Conservation (phyloP, 2,797 vertebrate genomes). For the Bradypus variegatus region DNA sequence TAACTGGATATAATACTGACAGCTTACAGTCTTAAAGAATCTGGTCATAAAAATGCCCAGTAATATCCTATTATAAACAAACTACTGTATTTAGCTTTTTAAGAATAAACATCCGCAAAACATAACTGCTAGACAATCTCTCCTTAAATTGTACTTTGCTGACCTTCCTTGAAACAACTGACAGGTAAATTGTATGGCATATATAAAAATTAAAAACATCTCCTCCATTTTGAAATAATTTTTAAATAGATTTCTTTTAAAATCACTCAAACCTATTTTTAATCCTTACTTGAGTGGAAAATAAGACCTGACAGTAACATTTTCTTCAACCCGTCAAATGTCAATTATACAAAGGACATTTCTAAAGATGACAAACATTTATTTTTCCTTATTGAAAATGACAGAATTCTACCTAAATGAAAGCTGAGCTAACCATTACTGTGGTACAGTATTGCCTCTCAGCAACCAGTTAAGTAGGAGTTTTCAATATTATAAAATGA, state of each 20-base stretch:
- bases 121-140: conserved; percentile 38
- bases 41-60: conserved; percentile 24
- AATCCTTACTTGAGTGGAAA: conserved; percentile 59
- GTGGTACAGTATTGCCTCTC: background rate
- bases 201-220: conserved; percentile 47
- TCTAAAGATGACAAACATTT: conserved; percentile 47
- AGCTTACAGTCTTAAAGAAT: background rate
- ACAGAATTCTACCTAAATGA: conserved; percentile 15
- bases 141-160: conserved; percentile 56
- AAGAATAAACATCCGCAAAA: conserved; percentile 40
- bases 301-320: conserved; percentile 58
- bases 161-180: conserved; percentile 49
- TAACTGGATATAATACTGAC: background rate
- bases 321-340: conserved; percentile 61
- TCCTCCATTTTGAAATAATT: conserved; percentile 49
- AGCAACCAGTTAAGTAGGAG: conserved; percentile 34
- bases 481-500: conserved; percentile 37
- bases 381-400: conserved; percentile 60
- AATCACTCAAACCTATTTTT: conserved; percentile 53
- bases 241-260: conserved; percentile 49
- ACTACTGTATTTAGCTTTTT: conserved; percentile 53
- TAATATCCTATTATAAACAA: conserved; percentile 46
- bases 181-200: conserved; percentile 28
- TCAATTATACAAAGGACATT: conserved; percentile 56
- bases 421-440: conserved; percentile 21